Evolutionary conservation across 2,888 invertebrate species (phyloP), one percentile per base, ranked within the genome.

Genomic region (Tetramorium bicarinatum): DNA sequence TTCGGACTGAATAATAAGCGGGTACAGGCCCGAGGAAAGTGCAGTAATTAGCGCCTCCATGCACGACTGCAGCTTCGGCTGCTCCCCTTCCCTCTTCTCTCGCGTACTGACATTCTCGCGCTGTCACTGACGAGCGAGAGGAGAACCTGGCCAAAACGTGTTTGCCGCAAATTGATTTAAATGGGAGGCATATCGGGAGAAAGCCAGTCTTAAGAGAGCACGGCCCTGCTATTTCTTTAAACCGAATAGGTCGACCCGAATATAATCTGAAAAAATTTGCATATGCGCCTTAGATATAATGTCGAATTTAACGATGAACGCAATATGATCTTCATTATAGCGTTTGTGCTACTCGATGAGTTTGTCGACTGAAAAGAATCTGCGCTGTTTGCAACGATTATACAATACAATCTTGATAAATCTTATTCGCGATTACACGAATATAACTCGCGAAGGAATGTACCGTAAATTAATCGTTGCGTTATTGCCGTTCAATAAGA

Each of bases 1-100:
- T 88, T 84, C 76, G 87, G 67, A 82, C 84, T 86, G 87, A 87
- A 87, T 88, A 91, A 90, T 88, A 88, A 89, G 86, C 87, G 84
- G 82, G 75, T 41, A 52, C 62, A 79, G 67, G 71, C 75, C 71
- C 86, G 82, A 54, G 85, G 81, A 87, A 86, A 82, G 80, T 83
- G 72, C 82, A 72, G 81, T 84, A 89, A 89, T 89, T 89, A 90
- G 85, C 80, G 66, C 82, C 74, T 83, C 69, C 69, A 66, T 34
- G 29, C 77, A 44, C 38, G 79, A 29, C 25, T 47, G 59, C 29
- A 44, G 56, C 74, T 76, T 41, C 62, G 25, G 18, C 21, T 34
- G 4, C 29, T 34, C 29, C 38, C 76, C 47, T 34, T 41, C 41
- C 34, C 75, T 25, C 41, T 44, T 44, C 54, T 54, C 59, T 47